Percentiles rank a stretch among this genome's conserved stretches.
phyloP scores from a whole-genome alignment of 1,140 invertebrate genomes.

The Matsumurasca onukii region DNA sequence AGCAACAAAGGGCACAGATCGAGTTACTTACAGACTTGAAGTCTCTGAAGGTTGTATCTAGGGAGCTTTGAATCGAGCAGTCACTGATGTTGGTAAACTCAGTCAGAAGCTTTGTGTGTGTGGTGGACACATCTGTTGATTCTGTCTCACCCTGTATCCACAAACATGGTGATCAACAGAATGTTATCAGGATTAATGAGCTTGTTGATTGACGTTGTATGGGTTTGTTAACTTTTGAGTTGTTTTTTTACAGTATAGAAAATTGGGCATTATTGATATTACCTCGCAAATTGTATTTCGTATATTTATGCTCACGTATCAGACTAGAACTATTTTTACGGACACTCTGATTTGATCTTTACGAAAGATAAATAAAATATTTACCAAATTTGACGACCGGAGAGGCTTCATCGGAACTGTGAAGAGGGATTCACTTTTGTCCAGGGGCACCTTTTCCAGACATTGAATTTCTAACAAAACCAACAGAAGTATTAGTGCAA shows the following conservation, averaged over 20 bases:
- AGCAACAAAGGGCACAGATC: neutral
- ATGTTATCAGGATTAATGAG: neutral
- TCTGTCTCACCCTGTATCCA: neutral
- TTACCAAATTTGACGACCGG: too few relatives aligned
- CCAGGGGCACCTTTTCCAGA: too few relatives aligned
- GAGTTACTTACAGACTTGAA: conserved; percentile 4
- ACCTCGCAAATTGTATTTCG: neutral
- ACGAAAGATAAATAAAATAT: too few relatives aligned
- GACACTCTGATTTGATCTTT: too few relatives aligned
- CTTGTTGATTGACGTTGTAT: neutral
- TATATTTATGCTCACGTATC: too few relatives aligned
- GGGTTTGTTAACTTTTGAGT: neutral
- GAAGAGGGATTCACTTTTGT: too few relatives aligned
- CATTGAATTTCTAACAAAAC: too few relatives aligned
- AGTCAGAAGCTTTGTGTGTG: conserved; percentile 1
- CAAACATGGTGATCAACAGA: neutral
- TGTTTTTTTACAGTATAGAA: neutral
- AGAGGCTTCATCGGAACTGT: too few relatives aligned
- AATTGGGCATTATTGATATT: neutral
- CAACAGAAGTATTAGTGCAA: too few relatives aligned
- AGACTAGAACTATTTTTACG: too few relatives aligned
- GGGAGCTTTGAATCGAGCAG: neutral
- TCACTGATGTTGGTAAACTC: conserved; percentile 3
- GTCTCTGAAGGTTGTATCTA: conserved; percentile 15
- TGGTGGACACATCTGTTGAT: neutral